A percentile compares a stretch with the other conserved stretches of the same genome.
Conservation (phyloP, 35 echinoderm and acorn worm species). For the Anneissia japonica region DNA sequence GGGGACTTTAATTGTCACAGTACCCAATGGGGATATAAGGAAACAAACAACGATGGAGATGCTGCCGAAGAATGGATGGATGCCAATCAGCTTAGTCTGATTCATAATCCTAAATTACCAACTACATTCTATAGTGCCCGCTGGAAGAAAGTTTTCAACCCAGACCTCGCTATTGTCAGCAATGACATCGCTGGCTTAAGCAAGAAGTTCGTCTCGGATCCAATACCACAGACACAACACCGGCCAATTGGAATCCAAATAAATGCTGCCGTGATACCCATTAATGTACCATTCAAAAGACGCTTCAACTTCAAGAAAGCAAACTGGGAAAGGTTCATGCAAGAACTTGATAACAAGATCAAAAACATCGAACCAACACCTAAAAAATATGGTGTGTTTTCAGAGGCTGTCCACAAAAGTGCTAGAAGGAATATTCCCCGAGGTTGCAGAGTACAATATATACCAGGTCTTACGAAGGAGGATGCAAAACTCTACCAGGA, state of each 20-base stretch:
- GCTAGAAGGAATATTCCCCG: too few relatives aligned
- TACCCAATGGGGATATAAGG: slow-evolving; percentile 40
- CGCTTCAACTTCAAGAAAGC: slow-evolving; percentile 53
- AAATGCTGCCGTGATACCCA: slow-evolving; percentile 13
- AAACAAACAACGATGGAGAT: slow-evolving; percentile 35
- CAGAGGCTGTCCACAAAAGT: too few relatives aligned
- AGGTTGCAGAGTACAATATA: too few relatives aligned
- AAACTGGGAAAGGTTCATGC: slow-evolving; percentile 27
- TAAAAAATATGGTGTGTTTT: slow-evolving; percentile 23
- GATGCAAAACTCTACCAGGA: too few relatives aligned
- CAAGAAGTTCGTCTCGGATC: slow-evolving; percentile 18
- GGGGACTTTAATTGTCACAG: slow-evolving; percentile 34
- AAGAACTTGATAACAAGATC: slow-evolving; percentile 22
- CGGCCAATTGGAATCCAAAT: slow-evolving; percentile 36
- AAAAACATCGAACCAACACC: neutral
- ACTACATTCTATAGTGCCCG: too few relatives aligned
- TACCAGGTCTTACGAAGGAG: too few relatives aligned
- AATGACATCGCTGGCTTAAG: too few relatives aligned
- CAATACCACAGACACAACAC: slow-evolving; percentile 22
- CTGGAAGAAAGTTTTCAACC: too few relatives aligned
- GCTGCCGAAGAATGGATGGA: slow-evolving; percentile 36
- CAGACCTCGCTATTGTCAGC: too few relatives aligned
- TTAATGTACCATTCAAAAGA: neutral
- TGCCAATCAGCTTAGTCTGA: too few relatives aligned
- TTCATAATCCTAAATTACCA: too few relatives aligned